Evolutionary conservation across 1,140 invertebrate genomes (phyloP), one percentile per base, ranked within the genome.

Genomic region (Cardiocondyla obscurior): DNA sequence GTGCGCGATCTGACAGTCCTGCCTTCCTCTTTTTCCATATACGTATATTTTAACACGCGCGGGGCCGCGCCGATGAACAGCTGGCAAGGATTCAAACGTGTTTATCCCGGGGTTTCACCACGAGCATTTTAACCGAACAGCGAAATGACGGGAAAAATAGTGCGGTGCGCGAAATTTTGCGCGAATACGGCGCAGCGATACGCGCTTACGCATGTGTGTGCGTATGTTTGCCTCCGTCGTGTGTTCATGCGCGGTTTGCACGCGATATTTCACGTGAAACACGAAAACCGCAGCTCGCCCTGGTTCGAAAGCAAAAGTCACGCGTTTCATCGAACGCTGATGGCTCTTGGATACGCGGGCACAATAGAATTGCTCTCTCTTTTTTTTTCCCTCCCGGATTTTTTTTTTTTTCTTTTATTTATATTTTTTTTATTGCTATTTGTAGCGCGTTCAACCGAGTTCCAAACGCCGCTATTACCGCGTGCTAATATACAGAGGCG

Each of bases 51-150:
- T 39, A 51, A 51, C 57, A 36, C 74, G 33, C 46, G 30, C 44
- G 28, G 16, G 16, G 33, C 33, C 33, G 30, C 58, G 33, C 39
- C 39, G 58, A 55, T 53, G n/a, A 85, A 81, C 51, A 67, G 42
- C 58, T 85, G 64, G 83, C 74, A 62, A 33, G 36, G 28, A 62
- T 86, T 85, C 53, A 74, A 74, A 85, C 83, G 53, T 62, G 28
- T 86, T 86, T 73, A 82, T 85, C 14, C 44, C 28, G 49, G 36
- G 55, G 39, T 82, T 55, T 85, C 65, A 82, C 62, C 76, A 51
- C 19, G 16, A 42, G 30, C 42, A 79, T 77, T 85, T 81, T 55
- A 67, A 57, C 46, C 22, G 22, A n/a, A n/a, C 49, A 46, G 16
- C 14, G 36, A 67, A 33, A 79, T 79, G 60, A 79, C 6, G 62